Evolutionary conservation across 1,140 invertebrate genomes (phyloP), one percentile per base, ranked within the genome.

Genomic region (Orchesella cincta): DNA sequence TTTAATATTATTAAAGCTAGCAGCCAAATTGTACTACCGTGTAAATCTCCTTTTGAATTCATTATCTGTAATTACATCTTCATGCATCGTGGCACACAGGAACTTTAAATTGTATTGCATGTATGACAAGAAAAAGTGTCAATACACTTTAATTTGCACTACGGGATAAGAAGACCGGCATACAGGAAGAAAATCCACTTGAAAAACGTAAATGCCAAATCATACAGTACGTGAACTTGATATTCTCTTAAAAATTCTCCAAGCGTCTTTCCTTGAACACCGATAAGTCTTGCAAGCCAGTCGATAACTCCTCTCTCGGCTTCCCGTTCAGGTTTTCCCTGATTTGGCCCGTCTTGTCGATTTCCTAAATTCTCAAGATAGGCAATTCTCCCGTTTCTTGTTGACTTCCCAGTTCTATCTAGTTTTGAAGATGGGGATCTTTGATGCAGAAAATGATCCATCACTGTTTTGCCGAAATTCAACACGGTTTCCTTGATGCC

Each of bases 171-270:
- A 16, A 82, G 35, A 16, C 81, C 81, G 20, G 79, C 81, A 33
- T 82, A 82, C 5, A 82, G 52, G 35, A 82, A 82, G 75, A 82
- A 82, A 12, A 82, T 80, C 81, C 81, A 82, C 33, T 82, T 82
- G 74, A 82, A 82, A 67, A 82, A 82, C 0, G 78, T 80, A 54
- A 82, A 82, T 3, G 79, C 81, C 29, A 82, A 76, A 73, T 82
- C 81, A 73, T 82, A 82, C 5, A 82, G 75, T 20, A 82, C 81
- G 71, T 82, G 81, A 33, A 82, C 81, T 77, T 82, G 81, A 52
- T 82, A 82, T 67, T 82, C 81, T 16, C 81, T 28, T 16, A 82
- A 54, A 67, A 82, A 82, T 71, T 82, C 81, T 51, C 79, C 81
- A 0, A 81, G 52, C 20, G 79, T 80, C 75, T 82, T 82, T 31